phyloP scores from a whole-genome alignment of 2,888 invertebrate genomes.

The Mantis religiosa region DNA sequence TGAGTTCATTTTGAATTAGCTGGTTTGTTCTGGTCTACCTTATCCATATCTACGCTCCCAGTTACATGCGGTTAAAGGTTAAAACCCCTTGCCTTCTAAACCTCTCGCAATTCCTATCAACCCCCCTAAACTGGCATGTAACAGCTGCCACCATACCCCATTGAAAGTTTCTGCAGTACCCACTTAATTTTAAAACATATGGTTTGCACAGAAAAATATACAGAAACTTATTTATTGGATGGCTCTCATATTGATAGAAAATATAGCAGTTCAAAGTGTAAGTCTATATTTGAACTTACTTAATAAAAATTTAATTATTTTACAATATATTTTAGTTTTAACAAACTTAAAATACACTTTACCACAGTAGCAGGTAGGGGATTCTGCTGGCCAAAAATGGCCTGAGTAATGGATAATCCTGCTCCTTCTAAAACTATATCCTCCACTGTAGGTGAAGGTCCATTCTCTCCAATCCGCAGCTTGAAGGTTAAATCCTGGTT shows the following conservation, averaged over 20 bases:
- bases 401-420: conserved; percentile 73
- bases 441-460: conserved; percentile 74
- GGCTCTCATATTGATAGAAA: neutral
- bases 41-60: no score
- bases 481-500: conserved; percentile 88
- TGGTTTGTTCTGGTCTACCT: no score
- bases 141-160: no score
- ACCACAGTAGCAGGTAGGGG: conserved; percentile 59
- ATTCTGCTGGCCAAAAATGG: conserved; percentile 91
- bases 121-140: no score
- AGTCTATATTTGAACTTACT: neutral
- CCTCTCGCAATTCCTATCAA: no score
- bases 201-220: no score
- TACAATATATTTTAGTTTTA: neutral
- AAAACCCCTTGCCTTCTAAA: no score
- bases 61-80: no score
- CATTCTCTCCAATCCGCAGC: conserved; percentile 77
- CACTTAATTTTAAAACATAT: no score
- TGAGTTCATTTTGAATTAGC: no score
- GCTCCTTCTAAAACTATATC: conserved; percentile 91
- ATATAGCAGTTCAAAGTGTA: neutral
- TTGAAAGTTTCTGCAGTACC: no score
- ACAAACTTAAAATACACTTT: neutral
- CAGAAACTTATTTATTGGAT: no score
- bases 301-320: neutral